These are phyloP conservation scores for Melanostoma scalare DNA, from an alignment of 2,888 invertebrate species.

Conservation along the genomic window DNA sequence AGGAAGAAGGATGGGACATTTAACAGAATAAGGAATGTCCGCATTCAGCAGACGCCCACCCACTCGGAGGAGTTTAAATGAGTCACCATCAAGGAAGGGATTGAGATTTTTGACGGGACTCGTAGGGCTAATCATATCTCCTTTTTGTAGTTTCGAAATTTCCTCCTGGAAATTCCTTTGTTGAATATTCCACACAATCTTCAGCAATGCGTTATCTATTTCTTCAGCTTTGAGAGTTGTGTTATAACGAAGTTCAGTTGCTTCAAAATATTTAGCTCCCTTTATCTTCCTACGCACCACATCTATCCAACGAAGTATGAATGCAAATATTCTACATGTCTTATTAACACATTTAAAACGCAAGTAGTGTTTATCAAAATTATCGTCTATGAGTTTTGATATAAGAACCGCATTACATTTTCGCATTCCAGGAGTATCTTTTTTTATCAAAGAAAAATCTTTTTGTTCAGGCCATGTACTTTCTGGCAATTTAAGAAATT, in stretches of 20 bases:
- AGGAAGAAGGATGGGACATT: slow-evolving; percentile 65
- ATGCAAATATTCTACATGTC: background rate
- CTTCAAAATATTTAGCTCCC: background rate
- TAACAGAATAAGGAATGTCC: slow-evolving; percentile 12
- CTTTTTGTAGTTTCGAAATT: background rate
- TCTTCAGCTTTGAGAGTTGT: background rate
- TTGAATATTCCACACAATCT: background rate
- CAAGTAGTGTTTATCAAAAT: background rate
- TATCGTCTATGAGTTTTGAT: background rate
- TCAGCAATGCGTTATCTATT: background rate
- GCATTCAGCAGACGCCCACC: slow-evolving; percentile 26
- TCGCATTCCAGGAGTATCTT: background rate
- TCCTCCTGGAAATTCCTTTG: background rate
- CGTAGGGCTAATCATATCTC: slow-evolving; percentile 13
- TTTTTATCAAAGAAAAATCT: slow-evolving; percentile 5
- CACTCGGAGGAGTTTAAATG: slow-evolving; percentile 24
- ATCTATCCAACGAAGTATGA: background rate
- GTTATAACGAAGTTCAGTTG: background rate
- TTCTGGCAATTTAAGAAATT: background rate
- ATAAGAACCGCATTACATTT: background rate
- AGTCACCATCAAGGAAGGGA: slow-evolving; percentile 14
- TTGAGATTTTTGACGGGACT: slow-evolving; percentile 18
- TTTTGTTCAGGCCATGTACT: background rate
- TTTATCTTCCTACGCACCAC: background rate
- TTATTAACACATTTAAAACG: slow-evolving; percentile 1